Conservation (phyloP, 2,797 vertebrate species). For the Enteromius paludinosus region DNA sequence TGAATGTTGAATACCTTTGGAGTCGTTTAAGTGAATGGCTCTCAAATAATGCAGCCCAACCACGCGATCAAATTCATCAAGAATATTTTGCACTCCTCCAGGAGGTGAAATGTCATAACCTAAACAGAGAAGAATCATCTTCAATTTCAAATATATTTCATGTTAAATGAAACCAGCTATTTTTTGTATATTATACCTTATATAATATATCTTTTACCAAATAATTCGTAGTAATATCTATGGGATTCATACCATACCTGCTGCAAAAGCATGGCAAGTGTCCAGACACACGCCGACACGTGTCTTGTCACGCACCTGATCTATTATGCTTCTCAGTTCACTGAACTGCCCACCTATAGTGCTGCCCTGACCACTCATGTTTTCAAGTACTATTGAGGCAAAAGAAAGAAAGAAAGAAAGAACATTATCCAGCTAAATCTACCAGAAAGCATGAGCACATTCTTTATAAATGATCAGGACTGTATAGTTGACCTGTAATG, state of each 20-base stretch:
- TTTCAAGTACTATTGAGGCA: slow-evolving; percentile 76
- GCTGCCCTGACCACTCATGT: slow-evolving; percentile 84
- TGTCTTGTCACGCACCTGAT: slow-evolving; percentile 78
- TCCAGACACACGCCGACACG: slow-evolving; percentile 81
- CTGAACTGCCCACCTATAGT: slow-evolving; percentile 79
- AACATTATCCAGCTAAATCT: neutral
- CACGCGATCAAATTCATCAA: slow-evolving; percentile 78
- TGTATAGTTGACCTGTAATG: slow-evolving; percentile 73
- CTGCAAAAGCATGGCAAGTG: slow-evolving; percentile 82
- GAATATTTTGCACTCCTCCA: slow-evolving; percentile 76
- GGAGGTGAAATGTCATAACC: slow-evolving; percentile 78
- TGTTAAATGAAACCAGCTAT: neutral
- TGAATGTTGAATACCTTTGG: slow-evolving; percentile 74
- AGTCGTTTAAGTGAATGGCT: slow-evolving; percentile 83
- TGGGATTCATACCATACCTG: slow-evolving; percentile 67
- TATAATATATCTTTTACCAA: neutral
- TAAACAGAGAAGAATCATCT: slow-evolving; percentile 46
- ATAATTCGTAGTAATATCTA: slow-evolving; percentile 2
- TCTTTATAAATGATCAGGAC: neutral
- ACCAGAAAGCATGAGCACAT: slow-evolving; percentile 3
- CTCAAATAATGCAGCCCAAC: slow-evolving; percentile 79
- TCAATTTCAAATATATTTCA: neutral
- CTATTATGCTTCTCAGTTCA: slow-evolving; percentile 80
- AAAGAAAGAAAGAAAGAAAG: neutral
- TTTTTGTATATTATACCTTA: neutral